Evolutionary conservation across 2,797 vertebrate genomes (phyloP), one percentile per base, ranked within the genome.

Genomic region (Galaxias olidus): DNA sequence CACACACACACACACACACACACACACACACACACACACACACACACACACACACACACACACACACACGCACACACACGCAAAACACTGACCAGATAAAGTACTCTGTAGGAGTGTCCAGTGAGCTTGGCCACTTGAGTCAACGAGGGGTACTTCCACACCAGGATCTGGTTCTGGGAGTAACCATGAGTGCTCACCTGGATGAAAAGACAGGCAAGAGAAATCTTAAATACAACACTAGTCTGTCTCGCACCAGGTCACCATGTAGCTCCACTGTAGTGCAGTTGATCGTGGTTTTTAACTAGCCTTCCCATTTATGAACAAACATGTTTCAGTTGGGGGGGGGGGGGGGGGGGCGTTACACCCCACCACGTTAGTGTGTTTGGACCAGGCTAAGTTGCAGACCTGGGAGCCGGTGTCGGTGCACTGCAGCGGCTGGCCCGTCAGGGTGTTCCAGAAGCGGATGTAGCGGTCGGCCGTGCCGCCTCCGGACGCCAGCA

Each of bases 321-420:
- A 30, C 30, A 30, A 30, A 30, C 6, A 30, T 30, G 30, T 30
- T 30, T 30, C 6, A 30, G 30, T 3, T 6, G 3, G 30, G 6
- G 30, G 3, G 3, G 3, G 3, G 30, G 2, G 30, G 30, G 30
- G 30, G 30, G 3, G 30, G 30, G 30, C 30, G 30, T 30, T 46
- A 84, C 95, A 86, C 81, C 98, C 98, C 81, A 99, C 92, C 73
- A 99, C 98, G 0, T 98, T 98, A 54, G 98, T 96, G 8, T 99
- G 98, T 72, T 99, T 99, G 43, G 98, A 99, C 98, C 98, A 99
- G 88, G 98, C 98, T 77, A 99, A 91, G 88, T 99, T 99, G 92
- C 98, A 99, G 63, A 99, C 98, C 63, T 99, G 98, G 0, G 97
- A 98, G 1, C 98, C 98, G 0, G 98, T 99, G 89, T 99, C 98